Evolutionary conservation across 1,140 invertebrate species (phyloP), one percentile per base, ranked within the genome.

Genomic region (Amyelois transitella): DNA sequence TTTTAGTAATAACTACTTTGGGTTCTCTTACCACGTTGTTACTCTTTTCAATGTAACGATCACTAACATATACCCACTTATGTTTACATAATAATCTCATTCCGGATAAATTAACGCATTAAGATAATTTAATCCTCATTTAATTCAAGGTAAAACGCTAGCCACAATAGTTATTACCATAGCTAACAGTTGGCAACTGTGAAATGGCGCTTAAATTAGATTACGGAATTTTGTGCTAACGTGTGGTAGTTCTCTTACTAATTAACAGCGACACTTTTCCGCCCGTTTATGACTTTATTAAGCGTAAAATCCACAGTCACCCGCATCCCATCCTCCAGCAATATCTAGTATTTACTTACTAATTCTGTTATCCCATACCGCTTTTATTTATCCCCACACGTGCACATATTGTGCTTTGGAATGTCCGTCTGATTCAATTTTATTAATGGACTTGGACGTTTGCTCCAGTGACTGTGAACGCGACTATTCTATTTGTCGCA

Each of bases 401-500:
- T 84, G 81, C 70, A 74, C 72, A 81, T 76, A 76, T 81, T 79
- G 75, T 85, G 74, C 69, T 64, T 64, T 74, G 77, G 84, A 84
- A 87, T 84, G 77, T 81, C 75, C 70, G 77, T 77, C 80, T 86
- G 84, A 84, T 87, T 87, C 84, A 83, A 87, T 86, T 80, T 87
- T 87, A 87, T 87, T 86, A 87, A 87, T 87, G 82, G 84, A 86
- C 66, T 84, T 87, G 84, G 84, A 86, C 74, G 73, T 72, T 81
- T 87, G 84, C 84, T 82, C 84, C 70, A 81, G 79, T 86, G 82
- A 87, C 79, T 84, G 67, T 76, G 81, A 80, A 81, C 72, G 69
- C 72, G 59, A 62, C 73, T 69, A 75, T 81, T 86, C 80, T 83
- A 76, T 83, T 76, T 80, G 80, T 77, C 73, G 76, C 76, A 63